Evolutionary conservation across 2,888 invertebrate genomes (phyloP), one percentile per base, ranked within the genome.

Genomic region (Melieria picta): DNA sequence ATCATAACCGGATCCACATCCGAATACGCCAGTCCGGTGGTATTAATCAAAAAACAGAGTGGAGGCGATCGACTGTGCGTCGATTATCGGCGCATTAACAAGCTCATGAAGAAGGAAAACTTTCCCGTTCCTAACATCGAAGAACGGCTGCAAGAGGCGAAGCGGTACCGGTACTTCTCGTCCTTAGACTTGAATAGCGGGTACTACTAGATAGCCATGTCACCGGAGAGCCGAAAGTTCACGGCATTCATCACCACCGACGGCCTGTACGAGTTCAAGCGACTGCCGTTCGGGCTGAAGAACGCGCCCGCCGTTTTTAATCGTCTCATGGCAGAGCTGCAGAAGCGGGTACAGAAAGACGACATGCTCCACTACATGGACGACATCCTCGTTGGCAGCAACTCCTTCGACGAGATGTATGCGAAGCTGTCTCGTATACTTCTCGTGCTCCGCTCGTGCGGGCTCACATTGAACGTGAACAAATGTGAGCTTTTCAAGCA

Each of bases 81-180:
- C 7, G 73, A 75, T 50, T 71, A 75, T 42, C 71, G 73, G 9
- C 70, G 66, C 3, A 56, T 76, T 11, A 76, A 74, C 43, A 62
- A 65, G 30, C 60, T 65, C 5, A 65, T 69, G 3, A 63, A 55
- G 42, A 75, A 72, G 52, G 72, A 75, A 62, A 69, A 68, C 4
- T 74, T 65, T 61, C 77, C 76, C 4, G 64, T 74, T 30, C 75
- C 75, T 4, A 73, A 73, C 46, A 75, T 75, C 4, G 74, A 74
- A 52, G 72, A 77, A 43, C 64, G 74, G 0, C 55, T 76, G 2
- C 74, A 77, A 16, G 72, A 70, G 9, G 75, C 72, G 0, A 72
- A 43, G 48, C 42, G 60, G 42, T 75, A 65, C 52, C 65, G 30
- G 5, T 70, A 66, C 30, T 75, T 73, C 16, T 61, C 71, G 0